Evolutionary conservation across 2,797 vertebrate species (phyloP).

Genomic region (Orientallactaga sibirica): DNA sequence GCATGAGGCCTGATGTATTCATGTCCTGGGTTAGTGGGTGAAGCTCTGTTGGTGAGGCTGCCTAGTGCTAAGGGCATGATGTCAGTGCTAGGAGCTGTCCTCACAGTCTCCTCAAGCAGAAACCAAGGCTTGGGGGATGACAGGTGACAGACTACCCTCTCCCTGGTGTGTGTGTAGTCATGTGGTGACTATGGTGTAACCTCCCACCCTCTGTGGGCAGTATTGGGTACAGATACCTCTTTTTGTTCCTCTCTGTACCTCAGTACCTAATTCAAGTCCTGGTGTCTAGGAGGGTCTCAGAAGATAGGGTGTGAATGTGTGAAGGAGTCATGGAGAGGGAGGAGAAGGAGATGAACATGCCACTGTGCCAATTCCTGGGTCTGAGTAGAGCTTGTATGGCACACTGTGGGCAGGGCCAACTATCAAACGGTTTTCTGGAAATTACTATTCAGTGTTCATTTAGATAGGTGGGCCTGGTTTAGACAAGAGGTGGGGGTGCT

Average conservation of each 20-base stretch:
- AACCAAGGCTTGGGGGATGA: fast-evolving
- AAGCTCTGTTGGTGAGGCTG: neutral
- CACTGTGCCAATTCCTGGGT: too few species aligned
- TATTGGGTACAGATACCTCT: too few species aligned
- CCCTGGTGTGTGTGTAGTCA: too few species aligned
- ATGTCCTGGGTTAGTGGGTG: fast-evolving
- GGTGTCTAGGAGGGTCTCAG: fast-evolving
- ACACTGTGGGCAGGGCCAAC: neutral
- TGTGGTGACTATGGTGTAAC: fast-evolving
- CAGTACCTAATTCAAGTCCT: neutral
- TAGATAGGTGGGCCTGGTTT: neutral
- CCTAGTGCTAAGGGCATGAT: neutral
- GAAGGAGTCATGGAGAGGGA: neutral
- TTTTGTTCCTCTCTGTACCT: neutral
- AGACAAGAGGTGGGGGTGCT: neutral
- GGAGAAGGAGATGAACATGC: too few species aligned
- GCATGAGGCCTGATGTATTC: fast-evolving
- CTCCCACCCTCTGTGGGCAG: fast-evolving
- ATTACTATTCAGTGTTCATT: neutral
- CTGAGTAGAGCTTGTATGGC: neutral
- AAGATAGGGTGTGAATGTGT: neutral
- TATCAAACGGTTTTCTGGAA: neutral
- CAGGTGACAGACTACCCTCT: neutral
- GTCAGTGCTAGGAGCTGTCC: neutral
- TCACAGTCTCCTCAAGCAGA: neutral